phyloP scores from a whole-genome alignment of 1,140 invertebrate species.

The Bilobella aurantiaca region DNA sequence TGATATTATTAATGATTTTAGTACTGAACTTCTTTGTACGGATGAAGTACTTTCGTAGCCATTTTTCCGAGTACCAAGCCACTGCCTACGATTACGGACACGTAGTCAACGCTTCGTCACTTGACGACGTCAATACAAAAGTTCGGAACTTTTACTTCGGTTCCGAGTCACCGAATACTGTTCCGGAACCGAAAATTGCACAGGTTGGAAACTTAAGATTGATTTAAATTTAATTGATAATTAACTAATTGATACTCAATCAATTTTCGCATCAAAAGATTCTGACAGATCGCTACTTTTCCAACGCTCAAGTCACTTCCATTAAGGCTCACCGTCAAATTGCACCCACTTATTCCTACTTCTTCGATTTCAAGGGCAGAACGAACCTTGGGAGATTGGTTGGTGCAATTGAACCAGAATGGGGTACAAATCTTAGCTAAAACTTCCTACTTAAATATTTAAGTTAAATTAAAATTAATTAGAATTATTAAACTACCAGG shows the following conservation, averaged over 20 bases:
- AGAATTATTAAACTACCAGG: too few species aligned
- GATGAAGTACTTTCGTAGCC: background rate
- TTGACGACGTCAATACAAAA: background rate
- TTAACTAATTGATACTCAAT: background rate
- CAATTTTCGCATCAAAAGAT: constrained; percentile 11
- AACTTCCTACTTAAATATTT: too few species aligned
- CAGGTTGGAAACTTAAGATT: background rate
- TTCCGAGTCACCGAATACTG: background rate
- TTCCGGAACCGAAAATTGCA: background rate
- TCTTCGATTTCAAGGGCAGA: constrained; percentile 21
- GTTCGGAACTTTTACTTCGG: constrained; percentile 14
- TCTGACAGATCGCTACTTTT: constrained; percentile 19
- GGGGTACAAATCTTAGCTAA: constrained; percentile 16
- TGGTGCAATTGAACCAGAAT: constrained; percentile 17
- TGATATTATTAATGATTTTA: too few species aligned
- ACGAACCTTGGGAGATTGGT: constrained; percentile 18
- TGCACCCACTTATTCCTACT: constrained; percentile 21
- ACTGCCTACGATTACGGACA: constrained; percentile 9
- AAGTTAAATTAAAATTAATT: too few species aligned
- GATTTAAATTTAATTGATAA: background rate
- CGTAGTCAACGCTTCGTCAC: constrained; percentile 1
- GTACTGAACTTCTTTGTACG: background rate
- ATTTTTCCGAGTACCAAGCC: background rate
- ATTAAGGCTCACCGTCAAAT: constrained; percentile 18
- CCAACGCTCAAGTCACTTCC: constrained; percentile 12